phyloP scores from a whole-genome alignment of 2,888 invertebrate genomes.

The Oscheius onirici region DNA sequence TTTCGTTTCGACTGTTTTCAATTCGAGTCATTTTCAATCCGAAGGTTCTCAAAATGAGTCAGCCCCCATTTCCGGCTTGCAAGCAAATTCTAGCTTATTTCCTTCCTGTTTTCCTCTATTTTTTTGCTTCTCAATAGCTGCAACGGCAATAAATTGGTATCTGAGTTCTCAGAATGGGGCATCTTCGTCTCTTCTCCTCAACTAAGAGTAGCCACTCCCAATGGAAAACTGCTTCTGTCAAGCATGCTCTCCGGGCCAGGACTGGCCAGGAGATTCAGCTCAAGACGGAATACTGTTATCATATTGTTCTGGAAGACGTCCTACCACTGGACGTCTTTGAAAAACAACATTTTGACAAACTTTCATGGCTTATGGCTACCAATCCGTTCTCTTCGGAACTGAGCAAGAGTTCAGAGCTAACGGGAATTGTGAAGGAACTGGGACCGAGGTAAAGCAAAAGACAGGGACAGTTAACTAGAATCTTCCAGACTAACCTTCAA shows the following conservation, averaged over 20 bases:
- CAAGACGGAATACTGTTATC: conserved; percentile 39
- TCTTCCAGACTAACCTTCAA: conserved; percentile 83
- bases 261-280: conserved; percentile 15
- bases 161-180: conserved; percentile 5
- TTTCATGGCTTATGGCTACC: conserved; percentile 19
- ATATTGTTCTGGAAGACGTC: conserved; percentile 28
- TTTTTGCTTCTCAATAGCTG: too few relatives aligned
- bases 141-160: too few relatives aligned
- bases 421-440: conserved; percentile 40
- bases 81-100: too few relatives aligned
- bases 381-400: conserved; percentile 1
- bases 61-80: too few relatives aligned
- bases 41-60: too few relatives aligned
- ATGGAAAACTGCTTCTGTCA: conserved; percentile 30
- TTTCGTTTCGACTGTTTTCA: too few relatives aligned
- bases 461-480: not conserved
- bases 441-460: conserved; percentile 37
- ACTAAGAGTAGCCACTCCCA: conserved; percentile 21
- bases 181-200: conserved; percentile 16
- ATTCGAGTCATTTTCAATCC: too few relatives aligned
- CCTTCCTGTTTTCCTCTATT: too few relatives aligned
- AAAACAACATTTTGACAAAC: not conserved
- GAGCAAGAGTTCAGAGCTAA: not conserved
- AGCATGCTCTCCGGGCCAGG: conserved; percentile 29
- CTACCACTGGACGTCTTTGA: not conserved